These are phyloP conservation scores for Hydractinia symbiolongicarpus DNA, from an alignment of 30 jellyfish, hydroid and myxozoan species.

Conservation along the genomic window DNA sequence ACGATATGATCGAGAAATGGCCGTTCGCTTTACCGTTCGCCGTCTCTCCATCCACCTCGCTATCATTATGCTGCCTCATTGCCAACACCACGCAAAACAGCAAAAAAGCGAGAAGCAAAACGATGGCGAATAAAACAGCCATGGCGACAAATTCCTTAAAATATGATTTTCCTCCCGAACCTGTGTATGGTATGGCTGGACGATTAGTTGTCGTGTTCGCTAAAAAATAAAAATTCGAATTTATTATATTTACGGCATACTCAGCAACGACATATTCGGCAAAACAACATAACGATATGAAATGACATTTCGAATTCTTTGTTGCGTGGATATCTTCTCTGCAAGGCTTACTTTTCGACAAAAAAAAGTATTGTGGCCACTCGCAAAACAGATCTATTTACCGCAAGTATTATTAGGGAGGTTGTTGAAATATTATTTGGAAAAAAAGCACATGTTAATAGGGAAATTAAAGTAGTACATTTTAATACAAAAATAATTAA, in stretches of 20 bases:
- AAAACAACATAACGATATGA: not conserved
- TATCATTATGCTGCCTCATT: not conserved
- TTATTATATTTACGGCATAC: not conserved
- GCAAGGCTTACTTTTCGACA: not conserved
- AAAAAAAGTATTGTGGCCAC: not conserved
- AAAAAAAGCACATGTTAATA: too few species aligned
- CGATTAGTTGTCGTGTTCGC: not conserved
- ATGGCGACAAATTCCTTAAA: not conserved
- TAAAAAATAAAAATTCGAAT: not conserved
- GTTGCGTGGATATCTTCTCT: not conserved
- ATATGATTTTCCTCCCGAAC: not conserved
- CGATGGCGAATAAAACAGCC: constrained; percentile 18
- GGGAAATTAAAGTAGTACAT: too few species aligned
- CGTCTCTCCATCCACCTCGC: constrained; percentile 1
- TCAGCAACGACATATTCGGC: not conserved
- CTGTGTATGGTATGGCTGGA: not conserved
- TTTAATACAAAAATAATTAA: too few species aligned
- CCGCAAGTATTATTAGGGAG: too few species aligned
- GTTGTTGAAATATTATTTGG: too few species aligned
- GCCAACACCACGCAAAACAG: constrained; percentile 6
- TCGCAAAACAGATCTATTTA: too few species aligned
- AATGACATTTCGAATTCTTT: not conserved
- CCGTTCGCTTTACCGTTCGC: not conserved
- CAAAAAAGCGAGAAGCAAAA: not conserved
- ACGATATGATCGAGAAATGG: not conserved